phyloP scores from a whole-genome alignment of 2,797 vertebrate species.

The Rhynchotus rufescens region DNA sequence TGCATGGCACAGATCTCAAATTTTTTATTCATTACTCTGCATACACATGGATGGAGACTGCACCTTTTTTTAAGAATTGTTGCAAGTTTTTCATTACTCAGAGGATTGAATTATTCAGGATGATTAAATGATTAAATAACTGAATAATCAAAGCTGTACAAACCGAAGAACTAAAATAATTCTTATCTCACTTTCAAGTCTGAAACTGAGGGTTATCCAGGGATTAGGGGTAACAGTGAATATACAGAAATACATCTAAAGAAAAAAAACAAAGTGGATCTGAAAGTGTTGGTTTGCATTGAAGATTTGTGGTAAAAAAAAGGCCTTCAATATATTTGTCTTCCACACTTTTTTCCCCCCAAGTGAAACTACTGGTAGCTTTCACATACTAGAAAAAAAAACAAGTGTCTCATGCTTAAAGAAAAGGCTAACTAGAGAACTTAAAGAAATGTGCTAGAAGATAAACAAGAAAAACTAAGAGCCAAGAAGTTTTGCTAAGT shows the following conservation, averaged over 20 bases:
- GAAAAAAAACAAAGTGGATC: rapidly evolving
- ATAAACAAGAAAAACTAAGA: neutral
- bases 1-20: neutral
- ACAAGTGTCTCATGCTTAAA: neutral
- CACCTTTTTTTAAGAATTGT: neutral
- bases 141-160: neutral
- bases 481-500: neutral
- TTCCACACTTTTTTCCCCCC: neutral
- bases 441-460: neutral
- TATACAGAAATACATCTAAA: neutral
- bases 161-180: neutral
- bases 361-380: neutral
- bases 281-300: neutral
- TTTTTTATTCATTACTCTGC: neutral
- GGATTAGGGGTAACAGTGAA: neutral
- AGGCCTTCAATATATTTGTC: neutral
- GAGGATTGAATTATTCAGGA: neutral
- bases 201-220: neutral
- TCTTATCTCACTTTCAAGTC: neutral
- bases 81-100: neutral
- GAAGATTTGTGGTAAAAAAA: neutral
- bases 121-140: neutral
- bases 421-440: neutral
- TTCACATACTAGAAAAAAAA: neutral
- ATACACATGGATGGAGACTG: neutral